Evolutionary conservation across 2,797 vertebrate species (phyloP).

Genomic region (Ctenopoma kingsleyae): DNA sequence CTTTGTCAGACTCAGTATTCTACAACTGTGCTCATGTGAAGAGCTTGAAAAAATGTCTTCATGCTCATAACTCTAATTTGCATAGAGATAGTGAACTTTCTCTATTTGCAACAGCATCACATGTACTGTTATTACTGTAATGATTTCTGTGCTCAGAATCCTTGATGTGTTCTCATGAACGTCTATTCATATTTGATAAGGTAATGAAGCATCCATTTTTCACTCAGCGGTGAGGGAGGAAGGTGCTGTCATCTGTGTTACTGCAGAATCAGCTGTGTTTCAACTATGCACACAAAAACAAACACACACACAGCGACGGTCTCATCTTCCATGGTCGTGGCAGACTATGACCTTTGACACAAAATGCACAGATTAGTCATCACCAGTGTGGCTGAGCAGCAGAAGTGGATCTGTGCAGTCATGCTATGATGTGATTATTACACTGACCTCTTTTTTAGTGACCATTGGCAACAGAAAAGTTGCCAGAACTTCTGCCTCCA

Average conservation of each 20-base stretch:
- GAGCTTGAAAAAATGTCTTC: slow-evolving; percentile 35
- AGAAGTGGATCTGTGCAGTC: slow-evolving; percentile 33
- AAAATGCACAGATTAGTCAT: slow-evolving; percentile 51
- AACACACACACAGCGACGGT: slow-evolving; percentile 12
- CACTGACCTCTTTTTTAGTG: slow-evolving; percentile 54
- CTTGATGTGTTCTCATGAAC: slow-evolving; percentile 62
- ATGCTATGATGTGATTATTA: slow-evolving; percentile 54
- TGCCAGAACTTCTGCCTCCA: slow-evolving; percentile 26
- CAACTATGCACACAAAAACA: slow-evolving; percentile 10
- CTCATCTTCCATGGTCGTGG: slow-evolving; percentile 31
- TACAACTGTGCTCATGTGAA: slow-evolving; percentile 39
- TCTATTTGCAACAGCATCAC: slow-evolving; percentile 23
- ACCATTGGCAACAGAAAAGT: slow-evolving; percentile 30
- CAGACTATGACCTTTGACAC: slow-evolving; percentile 36
- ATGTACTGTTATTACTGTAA: slow-evolving; percentile 52
- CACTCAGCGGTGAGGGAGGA: slow-evolving; percentile 25
- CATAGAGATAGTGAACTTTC: slow-evolving; percentile 4
- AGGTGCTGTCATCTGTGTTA: slow-evolving; percentile 56
- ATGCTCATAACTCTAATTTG: slow-evolving; percentile 26
- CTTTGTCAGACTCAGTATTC: slow-evolving; percentile 20
- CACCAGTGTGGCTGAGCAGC: slow-evolving; percentile 24
- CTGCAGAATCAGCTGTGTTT: slow-evolving; percentile 44
- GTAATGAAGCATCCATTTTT: slow-evolving; percentile 69
- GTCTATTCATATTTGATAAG: slow-evolving; percentile 69
- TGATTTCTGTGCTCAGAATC: slow-evolving; percentile 56